Percentiles rank a stretch among this genome's conserved stretches.
phyloP scores from a whole-genome alignment of 2,888 invertebrate species.

The Meiosimyza decipiens region DNA sequence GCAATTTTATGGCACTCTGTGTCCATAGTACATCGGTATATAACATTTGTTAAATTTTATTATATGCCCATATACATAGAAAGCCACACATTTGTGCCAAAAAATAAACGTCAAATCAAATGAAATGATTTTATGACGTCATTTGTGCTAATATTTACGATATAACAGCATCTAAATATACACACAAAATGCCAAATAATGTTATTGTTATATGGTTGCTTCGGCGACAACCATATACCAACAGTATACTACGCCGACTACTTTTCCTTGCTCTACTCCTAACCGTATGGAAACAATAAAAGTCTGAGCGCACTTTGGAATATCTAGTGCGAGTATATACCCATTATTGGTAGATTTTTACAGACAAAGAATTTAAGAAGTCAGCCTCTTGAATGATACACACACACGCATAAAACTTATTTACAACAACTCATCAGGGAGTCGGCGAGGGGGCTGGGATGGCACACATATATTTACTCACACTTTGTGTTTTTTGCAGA shows the following conservation, averaged over 20 bases:
- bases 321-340: too few relatives aligned
- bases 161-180: constrained; percentile 64
- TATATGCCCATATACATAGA: neutral
- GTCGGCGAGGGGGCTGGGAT: neutral
- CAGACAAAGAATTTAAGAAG: too few relatives aligned
- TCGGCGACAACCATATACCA: constrained; percentile 48
- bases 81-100: constrained; percentile 38
- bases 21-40: too few relatives aligned
- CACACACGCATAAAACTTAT: too few relatives aligned
- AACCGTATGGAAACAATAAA: too few relatives aligned
- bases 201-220: constrained; percentile 65
- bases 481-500: too few relatives aligned
- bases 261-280: too few relatives aligned
- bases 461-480: neutral
- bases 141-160: constrained; percentile 67
- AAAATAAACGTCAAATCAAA: constrained; percentile 66
- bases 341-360: too few relatives aligned
- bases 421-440: neutral
- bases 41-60: constrained; percentile 40
- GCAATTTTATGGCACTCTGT: neutral
- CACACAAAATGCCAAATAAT: constrained; percentile 64
- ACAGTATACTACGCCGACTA: too few relatives aligned
- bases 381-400: too few relatives aligned
- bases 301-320: too few relatives aligned
- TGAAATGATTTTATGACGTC: constrained; percentile 67